phyloP scores from a whole-genome alignment of 2,113 vertebrate genomes.

The Daubentonia madagascariensis region DNA sequence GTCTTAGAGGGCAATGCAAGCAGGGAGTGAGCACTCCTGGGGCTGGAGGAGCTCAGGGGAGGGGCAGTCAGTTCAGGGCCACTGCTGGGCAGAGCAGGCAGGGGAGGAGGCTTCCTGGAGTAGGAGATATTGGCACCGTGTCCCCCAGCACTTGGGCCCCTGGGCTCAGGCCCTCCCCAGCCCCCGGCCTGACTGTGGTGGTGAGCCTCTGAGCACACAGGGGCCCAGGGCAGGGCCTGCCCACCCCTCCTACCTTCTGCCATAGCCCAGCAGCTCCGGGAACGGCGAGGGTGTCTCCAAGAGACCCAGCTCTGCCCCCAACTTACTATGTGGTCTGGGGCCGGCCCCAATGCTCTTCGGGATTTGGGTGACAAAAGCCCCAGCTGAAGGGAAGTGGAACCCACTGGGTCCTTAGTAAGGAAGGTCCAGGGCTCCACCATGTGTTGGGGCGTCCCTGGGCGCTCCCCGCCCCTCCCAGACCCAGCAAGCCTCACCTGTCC shows the following conservation, averaged over 20 bases:
- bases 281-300: not conserved
- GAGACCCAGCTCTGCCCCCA: not conserved
- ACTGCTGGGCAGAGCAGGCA: not conserved
- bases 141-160: not conserved
- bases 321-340: no score
- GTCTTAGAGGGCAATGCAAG: no score
- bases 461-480: fast-evolving
- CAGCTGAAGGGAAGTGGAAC: not conserved
- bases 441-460: fast-evolving
- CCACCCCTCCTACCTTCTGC: not conserved
- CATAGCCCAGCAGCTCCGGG: not conserved
- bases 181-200: no score
- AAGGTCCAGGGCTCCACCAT: not conserved
- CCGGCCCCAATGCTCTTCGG: no score
- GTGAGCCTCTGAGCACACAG: not conserved
- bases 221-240: not conserved
- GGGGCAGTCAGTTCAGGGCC: not conserved
- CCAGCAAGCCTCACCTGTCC: not conserved
- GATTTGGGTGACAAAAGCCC: not conserved
- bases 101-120: not conserved
- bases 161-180: not conserved
- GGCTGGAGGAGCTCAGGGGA: not conserved
- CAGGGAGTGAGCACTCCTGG: not conserved
- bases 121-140: fast-evolving
- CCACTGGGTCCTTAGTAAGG: not conserved